A percentile compares a stretch with the other conserved stretches of the same genome.
phyloP scores from a whole-genome alignment of 2,113 vertebrate species.

The Camelus bactrianus region DNA sequence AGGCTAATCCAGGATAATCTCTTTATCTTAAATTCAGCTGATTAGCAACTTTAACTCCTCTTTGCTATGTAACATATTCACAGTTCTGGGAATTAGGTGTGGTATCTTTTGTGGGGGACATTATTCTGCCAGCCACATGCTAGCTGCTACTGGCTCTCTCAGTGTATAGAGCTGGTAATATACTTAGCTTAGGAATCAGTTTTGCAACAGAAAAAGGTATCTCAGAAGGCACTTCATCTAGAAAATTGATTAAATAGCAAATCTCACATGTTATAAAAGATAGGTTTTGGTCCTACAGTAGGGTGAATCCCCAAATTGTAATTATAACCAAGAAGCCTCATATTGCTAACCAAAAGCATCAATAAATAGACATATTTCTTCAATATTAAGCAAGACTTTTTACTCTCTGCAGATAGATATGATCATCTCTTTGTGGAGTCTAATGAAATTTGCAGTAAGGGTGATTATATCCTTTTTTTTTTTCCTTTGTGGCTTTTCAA shows the following conservation, averaged over 20 bases:
- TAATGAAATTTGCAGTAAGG: neutral
- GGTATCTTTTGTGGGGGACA: neutral
- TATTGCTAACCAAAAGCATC: neutral
- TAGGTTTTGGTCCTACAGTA: neutral
- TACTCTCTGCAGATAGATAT: neutral
- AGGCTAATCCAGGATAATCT: neutral
- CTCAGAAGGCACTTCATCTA: neutral
- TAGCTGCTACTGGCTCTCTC: neutral
- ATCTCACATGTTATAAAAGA: neutral
- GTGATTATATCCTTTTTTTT: neutral
- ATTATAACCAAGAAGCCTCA: neutral
- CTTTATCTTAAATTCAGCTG: neutral
- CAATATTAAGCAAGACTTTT: neutral
- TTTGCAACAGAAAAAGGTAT: neutral
- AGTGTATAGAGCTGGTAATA: neutral
- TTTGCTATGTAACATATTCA: neutral
- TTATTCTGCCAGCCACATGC: neutral
- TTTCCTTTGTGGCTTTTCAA: neutral
- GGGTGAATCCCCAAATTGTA: neutral
- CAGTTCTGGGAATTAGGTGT: neutral
- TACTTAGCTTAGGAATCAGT: neutral
- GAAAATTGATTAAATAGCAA: neutral
- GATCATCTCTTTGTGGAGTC: neutral
- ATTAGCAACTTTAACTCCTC: neutral
- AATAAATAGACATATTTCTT: neutral